A percentile compares a stretch with the other conserved stretches of the same genome.
Evolutionary conservation across 2,113 vertebrate species (phyloP).

Genomic region (Cynoglossus semilaevis): DNA sequence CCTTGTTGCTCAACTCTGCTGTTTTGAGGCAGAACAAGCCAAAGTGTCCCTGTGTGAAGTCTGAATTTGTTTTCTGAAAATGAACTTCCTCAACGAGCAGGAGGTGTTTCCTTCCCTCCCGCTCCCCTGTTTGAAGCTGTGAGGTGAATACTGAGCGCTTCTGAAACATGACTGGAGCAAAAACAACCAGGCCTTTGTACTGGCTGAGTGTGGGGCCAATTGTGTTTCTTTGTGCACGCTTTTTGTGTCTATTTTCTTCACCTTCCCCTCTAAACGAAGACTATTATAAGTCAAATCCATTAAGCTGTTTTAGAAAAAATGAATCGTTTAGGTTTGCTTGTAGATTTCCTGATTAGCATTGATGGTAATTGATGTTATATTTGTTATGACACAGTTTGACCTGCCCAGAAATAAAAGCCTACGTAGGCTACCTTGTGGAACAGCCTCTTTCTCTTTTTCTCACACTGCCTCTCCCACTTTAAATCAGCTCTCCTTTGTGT

Average conservation of each 20-base stretch:
- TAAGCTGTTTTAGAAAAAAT: constrained; percentile 33
- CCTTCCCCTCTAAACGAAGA: constrained; percentile 6
- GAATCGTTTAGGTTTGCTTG: constrained; percentile 15
- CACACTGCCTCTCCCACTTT: constrained; percentile 19
- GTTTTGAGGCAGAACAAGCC: constrained; percentile 19
- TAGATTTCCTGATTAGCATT: constrained; percentile 14
- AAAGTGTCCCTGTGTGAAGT: constrained; percentile 47
- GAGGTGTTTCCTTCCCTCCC: constrained; percentile 70
- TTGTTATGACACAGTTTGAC: constrained; percentile 40
- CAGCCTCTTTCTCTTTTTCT: constrained; percentile 29
- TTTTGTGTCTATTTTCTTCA: constrained; percentile 36
- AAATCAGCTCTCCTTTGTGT: constrained; percentile 41
- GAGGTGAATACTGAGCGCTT: constrained; percentile 72
- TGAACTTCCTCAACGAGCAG: constrained; percentile 73
- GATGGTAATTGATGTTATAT: constrained; percentile 27
- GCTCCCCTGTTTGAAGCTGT: constrained; percentile 62
- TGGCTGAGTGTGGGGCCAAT: constrained; percentile 43
- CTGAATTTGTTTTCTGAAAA: constrained; percentile 68
- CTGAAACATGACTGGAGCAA: constrained; percentile 67
- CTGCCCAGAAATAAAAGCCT: constrained; percentile 31
- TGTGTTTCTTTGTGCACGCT: constrained; percentile 53
- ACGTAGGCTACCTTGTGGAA: constrained; percentile 25
- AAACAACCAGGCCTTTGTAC: constrained; percentile 72
- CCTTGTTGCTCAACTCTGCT: constrained; percentile 14
- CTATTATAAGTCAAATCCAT: constrained; percentile 26